These are phyloP conservation scores for Synergus laeviventris DNA, from an alignment of 2,888 invertebrate genomes.

Conservation along the genomic window DNA sequence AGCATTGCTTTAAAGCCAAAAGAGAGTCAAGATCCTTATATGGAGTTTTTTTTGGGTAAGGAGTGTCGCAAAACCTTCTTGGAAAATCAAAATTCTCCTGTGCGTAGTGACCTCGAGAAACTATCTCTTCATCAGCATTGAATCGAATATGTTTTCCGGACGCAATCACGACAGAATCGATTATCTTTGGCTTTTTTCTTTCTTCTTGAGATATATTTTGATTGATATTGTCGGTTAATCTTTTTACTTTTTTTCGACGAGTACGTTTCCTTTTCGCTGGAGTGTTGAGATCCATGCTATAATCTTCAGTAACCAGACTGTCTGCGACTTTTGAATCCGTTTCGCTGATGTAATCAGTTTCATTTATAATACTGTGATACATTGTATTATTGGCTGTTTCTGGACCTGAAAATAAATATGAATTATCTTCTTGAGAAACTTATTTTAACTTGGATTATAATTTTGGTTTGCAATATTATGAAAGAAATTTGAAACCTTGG, in stretches of 20 bases:
- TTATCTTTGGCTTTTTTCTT: conserved; percentile 62
- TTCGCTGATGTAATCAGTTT: conserved; percentile 42
- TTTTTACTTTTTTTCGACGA: conserved; percentile 54
- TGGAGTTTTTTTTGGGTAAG: conserved; percentile 35
- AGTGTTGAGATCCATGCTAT: conserved; percentile 37
- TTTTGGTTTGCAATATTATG: background rate
- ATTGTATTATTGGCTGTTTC: conserved; percentile 44
- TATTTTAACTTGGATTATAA: background rate
- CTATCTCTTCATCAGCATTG: conserved; percentile 54
- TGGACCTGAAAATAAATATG: conserved; percentile 28
- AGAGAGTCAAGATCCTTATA: conserved; percentile 56
- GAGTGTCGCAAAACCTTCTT: background rate
- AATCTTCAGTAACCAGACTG: conserved; percentile 46
- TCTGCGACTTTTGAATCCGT: conserved; percentile 50
- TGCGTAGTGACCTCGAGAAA: background rate
- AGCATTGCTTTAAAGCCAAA: conserved; percentile 61
- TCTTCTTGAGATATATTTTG: conserved; percentile 21
- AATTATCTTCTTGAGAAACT: background rate
- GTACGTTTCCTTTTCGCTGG: conserved; percentile 58
- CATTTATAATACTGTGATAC: conserved; percentile 52
- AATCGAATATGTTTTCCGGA: conserved; percentile 68
- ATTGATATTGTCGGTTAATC: conserved; percentile 8
- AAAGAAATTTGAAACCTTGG: conserved; percentile 4
- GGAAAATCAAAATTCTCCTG: background rate
- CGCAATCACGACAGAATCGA: conserved; percentile 57